Evolutionary conservation across 2,888 invertebrate species (phyloP).

Genomic region (Silvanus unidentatus): DNA sequence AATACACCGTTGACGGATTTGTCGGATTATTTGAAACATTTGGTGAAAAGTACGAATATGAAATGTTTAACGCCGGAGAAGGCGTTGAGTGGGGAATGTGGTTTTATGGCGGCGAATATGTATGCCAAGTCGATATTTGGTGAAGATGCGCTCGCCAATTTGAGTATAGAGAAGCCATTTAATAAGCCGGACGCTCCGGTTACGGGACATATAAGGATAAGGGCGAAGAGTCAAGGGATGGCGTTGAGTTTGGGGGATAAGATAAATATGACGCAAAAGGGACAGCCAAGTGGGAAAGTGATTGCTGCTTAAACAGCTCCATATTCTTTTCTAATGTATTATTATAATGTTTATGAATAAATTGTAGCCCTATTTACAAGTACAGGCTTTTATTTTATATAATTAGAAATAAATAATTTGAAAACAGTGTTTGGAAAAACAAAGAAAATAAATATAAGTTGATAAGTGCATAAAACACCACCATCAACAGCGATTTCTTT

Average conservation of each 20-base stretch:
- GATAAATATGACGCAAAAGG: slow-evolving; percentile 88
- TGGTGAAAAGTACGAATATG: slow-evolving; percentile 96
- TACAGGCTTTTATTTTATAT: slow-evolving; percentile 38
- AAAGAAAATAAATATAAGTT: slow-evolving; percentile 22
- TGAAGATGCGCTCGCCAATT: slow-evolving; percentile 97
- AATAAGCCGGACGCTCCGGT: slow-evolving; percentile 84
- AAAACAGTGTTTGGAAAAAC: slow-evolving; percentile 24
- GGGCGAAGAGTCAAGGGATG: slow-evolving; percentile 90
- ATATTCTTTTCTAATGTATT: not conserved
- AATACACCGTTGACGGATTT: slow-evolving; percentile 91
- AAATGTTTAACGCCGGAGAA: slow-evolving; percentile 97
- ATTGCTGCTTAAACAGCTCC: slow-evolving; percentile 37
- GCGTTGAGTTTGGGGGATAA: slow-evolving; percentile 97
- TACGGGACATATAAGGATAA: slow-evolving; percentile 93
- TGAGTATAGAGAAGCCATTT: slow-evolving; percentile 93
- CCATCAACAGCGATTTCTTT: not conserved
- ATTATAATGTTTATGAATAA: no score
- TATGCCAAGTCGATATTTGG: slow-evolving; percentile 98
- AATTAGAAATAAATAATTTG: slow-evolving; percentile 31
- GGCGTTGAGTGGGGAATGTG: slow-evolving; percentile 94
- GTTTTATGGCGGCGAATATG: slow-evolving; percentile 99
- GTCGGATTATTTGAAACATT: slow-evolving; percentile 85
- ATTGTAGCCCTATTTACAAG: slow-evolving; percentile 34
- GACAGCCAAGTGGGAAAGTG: slow-evolving; percentile 49
- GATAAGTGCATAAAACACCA: not conserved